phyloP scores from a whole-genome alignment of 2,888 invertebrate genomes.

The Helicoverpa assulta region DNA sequence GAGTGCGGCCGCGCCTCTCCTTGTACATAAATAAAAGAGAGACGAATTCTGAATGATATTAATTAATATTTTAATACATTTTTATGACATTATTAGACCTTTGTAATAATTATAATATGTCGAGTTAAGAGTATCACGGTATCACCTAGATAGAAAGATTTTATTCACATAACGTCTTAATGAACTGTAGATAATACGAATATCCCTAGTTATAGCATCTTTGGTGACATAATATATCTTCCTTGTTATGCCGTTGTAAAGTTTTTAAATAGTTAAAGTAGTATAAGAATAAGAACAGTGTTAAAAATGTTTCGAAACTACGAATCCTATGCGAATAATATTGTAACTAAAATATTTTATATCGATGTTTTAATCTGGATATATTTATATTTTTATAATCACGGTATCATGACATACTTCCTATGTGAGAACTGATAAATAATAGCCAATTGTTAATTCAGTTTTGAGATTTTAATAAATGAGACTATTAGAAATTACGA shows the following conservation, averaged over 20 bases:
- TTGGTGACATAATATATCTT: slow-evolving; percentile 71
- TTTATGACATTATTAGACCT: slow-evolving; percentile 80
- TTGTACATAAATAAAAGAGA: slow-evolving; percentile 73
- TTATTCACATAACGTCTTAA: slow-evolving; percentile 74
- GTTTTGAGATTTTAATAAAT: slow-evolving; percentile 83
- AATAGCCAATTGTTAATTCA: slow-evolving; percentile 75
- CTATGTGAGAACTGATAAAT: slow-evolving; percentile 79
- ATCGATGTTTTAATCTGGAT: slow-evolving; percentile 78
- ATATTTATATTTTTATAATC: slow-evolving; percentile 79
- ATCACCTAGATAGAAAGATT: slow-evolving; percentile 77
- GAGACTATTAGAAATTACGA: slow-evolving; percentile 85
- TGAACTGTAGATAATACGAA: slow-evolving; percentile 74
- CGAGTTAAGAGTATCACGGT: slow-evolving; percentile 75
- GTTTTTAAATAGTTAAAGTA: slow-evolving; percentile 68
- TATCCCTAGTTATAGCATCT: slow-evolving; percentile 68
- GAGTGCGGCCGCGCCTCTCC: slow-evolving; percentile 56
- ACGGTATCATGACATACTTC: slow-evolving; percentile 80
- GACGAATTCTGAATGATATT: slow-evolving; percentile 86
- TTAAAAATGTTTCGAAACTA: slow-evolving; percentile 40
- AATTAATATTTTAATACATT: slow-evolving; percentile 84
- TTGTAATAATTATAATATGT: slow-evolving; percentile 77
- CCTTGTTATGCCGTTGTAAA: slow-evolving; percentile 72
- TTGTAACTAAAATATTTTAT: slow-evolving; percentile 66
- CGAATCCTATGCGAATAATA: slow-evolving; percentile 57
- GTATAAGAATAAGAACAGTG: slow-evolving; percentile 30